Evolutionary conservation across 2,888 invertebrate species (phyloP), one percentile per base, ranked within the genome.

Genomic region (Willowsia nigromaculata): DNA sequence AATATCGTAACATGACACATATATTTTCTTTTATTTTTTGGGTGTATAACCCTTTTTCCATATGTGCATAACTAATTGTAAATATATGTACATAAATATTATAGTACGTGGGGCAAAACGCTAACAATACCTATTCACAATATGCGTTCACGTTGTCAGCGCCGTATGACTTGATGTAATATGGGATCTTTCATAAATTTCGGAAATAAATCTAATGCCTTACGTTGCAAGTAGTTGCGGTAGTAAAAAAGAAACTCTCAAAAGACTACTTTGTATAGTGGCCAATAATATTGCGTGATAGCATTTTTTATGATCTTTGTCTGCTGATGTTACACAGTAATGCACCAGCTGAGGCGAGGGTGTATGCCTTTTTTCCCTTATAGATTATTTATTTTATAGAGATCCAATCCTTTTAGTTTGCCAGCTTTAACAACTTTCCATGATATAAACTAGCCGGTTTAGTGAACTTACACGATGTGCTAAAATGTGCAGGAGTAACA

Each of bases 141-240:
- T 56, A 80, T 80, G 80, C 27, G 47, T 80, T 82, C 65, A n/a
- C n/a, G 6, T 6, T 18, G 43, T 82, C 62, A 18, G 40, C 65
- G 82, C 53, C 65, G 33, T 65, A 62, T 82, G 27, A 53, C 37
- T 53, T 50, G 76, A 37, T 81, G 87, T 82, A 82, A 82, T 88
- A 76, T 50, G 74, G 76, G 80, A 88, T 88, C 74, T 65, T 88
- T 88, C 82, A 88, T 88, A 88, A 88, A 88, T 88, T 88, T 83
- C 53, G 76, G 82, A 88, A 88, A 88, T 88, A 88, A 88, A 88
- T 88, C 76, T 83, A 87, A 81, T 81, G 81, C 82, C 82, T 71
- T 82, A 59, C 81, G 82, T 82, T 82, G 13, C 25, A 50, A 53
- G 84, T 65, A 40, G 18, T 40, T 37, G 82, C 4, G 40, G 82